These are phyloP conservation scores for Drosophila koepferae DNA, from an alignment of 2,888 invertebrate species.

Conservation along the genomic window DNA sequence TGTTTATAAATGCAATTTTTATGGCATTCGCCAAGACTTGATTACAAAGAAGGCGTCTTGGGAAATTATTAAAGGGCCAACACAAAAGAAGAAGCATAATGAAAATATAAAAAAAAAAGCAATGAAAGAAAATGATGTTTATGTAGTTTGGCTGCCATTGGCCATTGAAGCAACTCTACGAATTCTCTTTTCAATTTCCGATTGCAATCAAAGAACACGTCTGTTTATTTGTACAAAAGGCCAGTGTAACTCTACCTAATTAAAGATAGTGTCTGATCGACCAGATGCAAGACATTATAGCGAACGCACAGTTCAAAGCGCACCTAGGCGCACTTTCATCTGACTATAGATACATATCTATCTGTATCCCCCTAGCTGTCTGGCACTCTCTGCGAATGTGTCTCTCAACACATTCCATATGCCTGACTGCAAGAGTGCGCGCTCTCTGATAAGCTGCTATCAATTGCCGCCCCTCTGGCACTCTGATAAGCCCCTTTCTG, in stretches of 20 bases:
- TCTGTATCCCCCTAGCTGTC: slow-evolving; percentile 3
- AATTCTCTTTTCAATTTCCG: slow-evolving; percentile 62
- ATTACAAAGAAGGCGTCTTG: slow-evolving; percentile 48
- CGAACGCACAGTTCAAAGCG: slow-evolving; percentile 45
- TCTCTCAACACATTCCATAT: slow-evolving; percentile 47
- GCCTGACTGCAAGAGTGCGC: slow-evolving; percentile 13
- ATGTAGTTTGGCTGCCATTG: slow-evolving; percentile 14
- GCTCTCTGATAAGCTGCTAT: slow-evolving; percentile 56
- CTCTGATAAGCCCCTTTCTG: slow-evolving; percentile 56
- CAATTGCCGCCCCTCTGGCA: slow-evolving; percentile 26
- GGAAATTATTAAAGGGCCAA: slow-evolving; percentile 46
- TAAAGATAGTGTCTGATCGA: slow-evolving; percentile 29
- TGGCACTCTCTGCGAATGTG: background rate
- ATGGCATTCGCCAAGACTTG: slow-evolving; percentile 44
- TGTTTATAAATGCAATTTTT: slow-evolving; percentile 53
- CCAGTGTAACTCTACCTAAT: slow-evolving; percentile 37
- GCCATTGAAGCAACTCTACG: slow-evolving; percentile 62
- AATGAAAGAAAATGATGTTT: slow-evolving; percentile 37
- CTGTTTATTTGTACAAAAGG: slow-evolving; percentile 69
- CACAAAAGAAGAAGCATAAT: slow-evolving; percentile 16
- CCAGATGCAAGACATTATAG: slow-evolving; percentile 32
- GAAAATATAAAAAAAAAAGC: background rate
- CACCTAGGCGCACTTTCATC: slow-evolving; percentile 45
- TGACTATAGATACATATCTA: background rate
- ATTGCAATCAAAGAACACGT: slow-evolving; percentile 66